Evolutionary conservation across 2,797 vertebrate genomes (phyloP).

Genomic region (Taeniopygia guttata): DNA sequence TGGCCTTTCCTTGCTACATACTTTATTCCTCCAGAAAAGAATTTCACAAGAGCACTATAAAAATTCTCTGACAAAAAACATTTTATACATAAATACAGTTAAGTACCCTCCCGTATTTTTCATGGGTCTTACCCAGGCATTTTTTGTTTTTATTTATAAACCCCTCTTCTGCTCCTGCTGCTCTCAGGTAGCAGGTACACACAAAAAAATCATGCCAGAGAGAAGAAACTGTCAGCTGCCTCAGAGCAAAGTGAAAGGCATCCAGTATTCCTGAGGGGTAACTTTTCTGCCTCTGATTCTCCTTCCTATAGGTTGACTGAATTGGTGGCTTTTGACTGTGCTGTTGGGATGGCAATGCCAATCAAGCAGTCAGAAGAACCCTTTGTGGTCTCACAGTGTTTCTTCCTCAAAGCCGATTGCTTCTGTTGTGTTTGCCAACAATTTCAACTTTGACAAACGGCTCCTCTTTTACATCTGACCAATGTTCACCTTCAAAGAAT

Average conservation of each 20-base stretch:
- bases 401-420: background rate
- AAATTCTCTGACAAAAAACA: background rate
- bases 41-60: background rate
- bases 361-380: background rate
- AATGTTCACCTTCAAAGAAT: background rate
- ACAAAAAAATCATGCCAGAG: background rate
- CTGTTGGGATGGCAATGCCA: background rate
- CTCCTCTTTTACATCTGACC: background rate
- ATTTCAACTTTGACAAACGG: background rate
- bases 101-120: background rate
- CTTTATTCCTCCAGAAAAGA: background rate
- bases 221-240: background rate
- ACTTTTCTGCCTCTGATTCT: background rate
- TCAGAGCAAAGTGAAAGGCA: background rate
- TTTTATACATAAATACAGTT: background rate
- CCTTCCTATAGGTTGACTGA: background rate
- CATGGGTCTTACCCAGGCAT: rapidly evolving
- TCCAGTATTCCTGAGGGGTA: background rate
- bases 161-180: background rate
- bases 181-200: background rate
- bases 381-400: rapidly evolving
- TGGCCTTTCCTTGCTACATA: background rate
- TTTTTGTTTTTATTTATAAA: background rate
- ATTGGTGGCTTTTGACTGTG: background rate
- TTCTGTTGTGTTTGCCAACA: background rate